phyloP scores from a whole-genome alignment of 1,140 invertebrate species.

The Ptiloglossa arizonensis region DNA sequence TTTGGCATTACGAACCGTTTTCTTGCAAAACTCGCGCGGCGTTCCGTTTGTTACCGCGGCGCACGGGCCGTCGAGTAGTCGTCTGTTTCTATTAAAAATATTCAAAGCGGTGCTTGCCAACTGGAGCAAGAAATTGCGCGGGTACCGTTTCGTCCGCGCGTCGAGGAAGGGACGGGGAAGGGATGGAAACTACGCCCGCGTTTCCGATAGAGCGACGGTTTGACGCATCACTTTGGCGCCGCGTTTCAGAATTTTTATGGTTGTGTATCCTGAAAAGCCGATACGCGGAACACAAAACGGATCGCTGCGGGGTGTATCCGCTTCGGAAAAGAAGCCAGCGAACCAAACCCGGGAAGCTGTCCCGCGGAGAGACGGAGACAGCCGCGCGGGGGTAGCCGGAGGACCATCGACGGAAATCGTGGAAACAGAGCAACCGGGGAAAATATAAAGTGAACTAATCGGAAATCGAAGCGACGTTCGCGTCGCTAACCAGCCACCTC shows the following conservation, averaged over 20 bases:
- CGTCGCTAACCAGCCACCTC: conserved; percentile 72
- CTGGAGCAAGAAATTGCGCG: conserved; percentile 40
- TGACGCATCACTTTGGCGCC: conserved; percentile 33
- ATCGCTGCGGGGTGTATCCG: conserved; percentile 43
- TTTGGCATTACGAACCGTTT: not conserved
- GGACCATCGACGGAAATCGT: not conserved
- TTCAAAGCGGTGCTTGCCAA: conserved; percentile 21
- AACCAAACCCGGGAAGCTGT: conserved; percentile 22
- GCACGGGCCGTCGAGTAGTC: not conserved
- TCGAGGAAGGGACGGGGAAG: too few species aligned
- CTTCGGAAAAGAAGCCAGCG: conserved; percentile 31
- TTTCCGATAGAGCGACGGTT: conserved; percentile 35
- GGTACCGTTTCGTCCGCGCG: conserved; percentile 14
- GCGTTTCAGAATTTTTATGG: conserved; percentile 36
- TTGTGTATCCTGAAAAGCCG: conserved; percentile 21
- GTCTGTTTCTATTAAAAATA: conserved; percentile 24
- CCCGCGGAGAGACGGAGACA: not conserved
- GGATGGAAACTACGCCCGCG: conserved; percentile 22
- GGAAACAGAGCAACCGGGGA: conserved; percentile 45
- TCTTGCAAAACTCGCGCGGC: not conserved
- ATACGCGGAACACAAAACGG: conserved; percentile 33
- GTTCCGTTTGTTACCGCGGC: not conserved
- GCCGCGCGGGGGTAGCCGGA: not conserved
- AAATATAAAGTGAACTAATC: conserved; percentile 38
- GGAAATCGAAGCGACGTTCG: conserved; percentile 75